Base-by-base conservation (phyloP, 2,797 vertebrate genomes). In the Lagocephalus sceleratus region DNA sequence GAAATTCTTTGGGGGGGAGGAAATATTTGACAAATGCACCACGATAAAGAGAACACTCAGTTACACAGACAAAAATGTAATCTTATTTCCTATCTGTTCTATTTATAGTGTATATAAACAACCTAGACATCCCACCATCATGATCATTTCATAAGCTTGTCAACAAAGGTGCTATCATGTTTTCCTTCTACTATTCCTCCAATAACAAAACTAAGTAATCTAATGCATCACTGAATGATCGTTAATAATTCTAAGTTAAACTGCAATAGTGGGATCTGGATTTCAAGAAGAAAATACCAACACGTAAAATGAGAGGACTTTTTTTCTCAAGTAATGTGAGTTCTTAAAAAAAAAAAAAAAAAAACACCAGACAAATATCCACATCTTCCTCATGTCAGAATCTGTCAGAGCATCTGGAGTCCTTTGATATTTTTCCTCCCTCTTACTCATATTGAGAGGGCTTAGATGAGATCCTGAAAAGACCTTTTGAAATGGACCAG, bases 381-480 rank as follows among this genome's bases (percentile, higher is more conserved):
- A 63, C 77, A 82, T 89, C 83, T 76, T 83, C 79, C 66, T 81
- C 75, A 72, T 85, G 85, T 85, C 88, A 82, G 68, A 84, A 76
- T 86, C 87, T 83, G 85, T 85, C 69, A 67, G 75, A 83, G 82
- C 70, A 73, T 79, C 88, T 73, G 56, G 80, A 79, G 74, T 76
- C 76, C 86, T 90, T 91, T 89, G 86, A 89, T 90, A 77, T 77
- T 55, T 68, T 61, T 57, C 44, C 15, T 20, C 20, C 44, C 51
- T 69, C 62, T 61, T 80, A 73, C 81, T 87, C 82, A 87, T 82
- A 86, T 82, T 86, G 85, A 85, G 83, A 71, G 60, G 68, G 87
- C 86, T 91, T 86, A 89, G 80, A 84, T 68, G 54, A 82, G 80
- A 84, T 85, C 86, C 84, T 91, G 87, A 91, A 92, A 90, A 91